Conservation (phyloP, 2,888 invertebrate species). For the Priocnemis perturbator region DNA sequence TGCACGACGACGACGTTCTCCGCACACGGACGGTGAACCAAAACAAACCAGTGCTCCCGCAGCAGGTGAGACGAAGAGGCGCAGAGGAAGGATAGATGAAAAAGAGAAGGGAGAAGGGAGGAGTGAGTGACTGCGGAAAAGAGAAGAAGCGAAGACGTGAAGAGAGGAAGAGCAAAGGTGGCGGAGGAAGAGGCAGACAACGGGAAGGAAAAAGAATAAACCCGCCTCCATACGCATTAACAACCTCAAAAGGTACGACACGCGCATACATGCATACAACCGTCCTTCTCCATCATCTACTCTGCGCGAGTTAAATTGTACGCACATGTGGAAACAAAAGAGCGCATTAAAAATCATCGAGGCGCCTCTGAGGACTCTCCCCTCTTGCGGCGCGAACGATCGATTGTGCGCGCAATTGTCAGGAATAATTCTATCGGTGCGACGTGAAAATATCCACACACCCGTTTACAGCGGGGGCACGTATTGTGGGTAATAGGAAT, state of each 20-base stretch:
- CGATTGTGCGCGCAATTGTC: slow-evolving; percentile 14
- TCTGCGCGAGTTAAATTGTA: slow-evolving; percentile 43
- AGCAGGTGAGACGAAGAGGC: slow-evolving; percentile 34
- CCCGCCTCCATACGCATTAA: slow-evolving; percentile 59
- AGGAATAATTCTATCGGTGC: background rate
- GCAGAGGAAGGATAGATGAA: slow-evolving; percentile 24
- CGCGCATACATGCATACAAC: background rate
- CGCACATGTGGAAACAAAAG: slow-evolving; percentile 44
- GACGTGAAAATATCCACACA: background rate
- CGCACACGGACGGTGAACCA: slow-evolving; percentile 53
- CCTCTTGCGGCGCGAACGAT: slow-evolving; percentile 16
- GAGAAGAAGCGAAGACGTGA: slow-evolving; percentile 7
- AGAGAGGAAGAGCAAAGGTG: slow-evolving; percentile 9
- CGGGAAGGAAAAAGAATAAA: slow-evolving; percentile 28
- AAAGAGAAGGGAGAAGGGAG: slow-evolving; percentile 19
- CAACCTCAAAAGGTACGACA: slow-evolving; percentile 50
- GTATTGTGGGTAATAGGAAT: too few species aligned
- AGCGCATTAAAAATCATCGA: slow-evolving; percentile 28
- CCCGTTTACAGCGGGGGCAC: background rate
- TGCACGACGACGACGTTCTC: background rate
- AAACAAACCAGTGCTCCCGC: slow-evolving; percentile 58
- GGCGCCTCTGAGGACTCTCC: slow-evolving; percentile 3
- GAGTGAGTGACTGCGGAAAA: slow-evolving; percentile 1
- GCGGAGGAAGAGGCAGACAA: slow-evolving; percentile 30
- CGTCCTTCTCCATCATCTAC: slow-evolving; percentile 24